A percentile compares a stretch with the other conserved stretches of the same genome.
Conservation (phyloP, 2,113 vertebrate genomes). For the Telmatochromis sp. region DNA sequence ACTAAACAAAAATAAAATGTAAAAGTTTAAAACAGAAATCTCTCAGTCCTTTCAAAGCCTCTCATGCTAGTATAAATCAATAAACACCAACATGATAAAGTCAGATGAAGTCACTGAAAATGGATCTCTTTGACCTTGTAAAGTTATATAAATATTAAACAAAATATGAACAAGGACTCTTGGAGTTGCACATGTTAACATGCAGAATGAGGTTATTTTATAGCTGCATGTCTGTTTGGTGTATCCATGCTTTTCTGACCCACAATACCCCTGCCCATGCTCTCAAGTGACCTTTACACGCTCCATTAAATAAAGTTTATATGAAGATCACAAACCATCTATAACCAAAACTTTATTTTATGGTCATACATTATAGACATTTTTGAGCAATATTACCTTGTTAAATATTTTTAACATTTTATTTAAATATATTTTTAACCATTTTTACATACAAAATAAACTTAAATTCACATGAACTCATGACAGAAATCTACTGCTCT, state of each 20-base stretch:
- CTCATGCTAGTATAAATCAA: background rate
- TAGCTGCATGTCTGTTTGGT: background rate
- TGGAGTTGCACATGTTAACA: background rate
- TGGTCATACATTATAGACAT: background rate
- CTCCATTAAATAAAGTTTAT: background rate
- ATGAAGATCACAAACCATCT: background rate
- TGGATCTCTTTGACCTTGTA: background rate
- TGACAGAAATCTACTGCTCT: background rate
- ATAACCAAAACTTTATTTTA: background rate
- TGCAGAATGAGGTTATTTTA: background rate
- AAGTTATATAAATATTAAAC: background rate
- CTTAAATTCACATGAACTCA: background rate
- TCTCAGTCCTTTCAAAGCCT: background rate
- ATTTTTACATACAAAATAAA: background rate
- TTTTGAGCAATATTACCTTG: background rate
- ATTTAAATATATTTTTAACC: background rate
- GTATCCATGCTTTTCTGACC: background rate
- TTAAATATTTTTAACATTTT: background rate
- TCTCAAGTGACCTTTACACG: background rate
- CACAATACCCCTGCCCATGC: accelerated
- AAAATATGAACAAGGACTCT: background rate
- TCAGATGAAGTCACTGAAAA: background rate
- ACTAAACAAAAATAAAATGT: background rate
- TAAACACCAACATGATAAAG: background rate
- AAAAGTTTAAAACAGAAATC: background rate